Conservation (phyloP, 2,113 vertebrate species). For the Tetrao urogallus region DNA sequence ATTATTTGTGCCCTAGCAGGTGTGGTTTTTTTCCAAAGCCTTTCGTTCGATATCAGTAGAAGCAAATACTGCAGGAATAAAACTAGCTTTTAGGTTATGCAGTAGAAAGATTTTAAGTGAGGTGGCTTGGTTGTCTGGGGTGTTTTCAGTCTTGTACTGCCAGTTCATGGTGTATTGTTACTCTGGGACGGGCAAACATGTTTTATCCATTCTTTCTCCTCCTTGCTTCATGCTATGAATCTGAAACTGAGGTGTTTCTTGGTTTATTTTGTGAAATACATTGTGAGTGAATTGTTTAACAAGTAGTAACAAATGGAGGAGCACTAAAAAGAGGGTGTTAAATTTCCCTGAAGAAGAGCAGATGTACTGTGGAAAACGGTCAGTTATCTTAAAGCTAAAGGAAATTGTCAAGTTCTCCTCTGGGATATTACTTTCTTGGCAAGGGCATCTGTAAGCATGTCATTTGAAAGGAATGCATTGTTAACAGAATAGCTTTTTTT, state of each 20-base stretch:
- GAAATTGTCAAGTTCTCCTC: slow-evolving; percentile 49
- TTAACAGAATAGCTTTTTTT: neutral
- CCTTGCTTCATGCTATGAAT: neutral
- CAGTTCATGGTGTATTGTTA: neutral
- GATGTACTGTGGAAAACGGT: neutral
- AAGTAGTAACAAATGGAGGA: neutral
- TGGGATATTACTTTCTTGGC: slow-evolving; percentile 56
- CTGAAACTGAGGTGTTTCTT: neutral
- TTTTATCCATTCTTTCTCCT: neutral
- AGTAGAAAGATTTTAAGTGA: neutral
- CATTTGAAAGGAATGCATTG: slow-evolving; percentile 51
- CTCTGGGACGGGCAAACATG: neutral
- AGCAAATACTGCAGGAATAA: neutral
- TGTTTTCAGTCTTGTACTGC: neutral
- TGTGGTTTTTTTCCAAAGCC: neutral
- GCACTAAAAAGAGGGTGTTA: neutral
- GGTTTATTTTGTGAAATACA: neutral
- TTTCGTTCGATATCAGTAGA: neutral
- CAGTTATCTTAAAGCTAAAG: slow-evolving; percentile 47
- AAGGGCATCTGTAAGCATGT: slow-evolving; percentile 43
- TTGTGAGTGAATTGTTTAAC: neutral
- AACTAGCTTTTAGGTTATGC: neutral
- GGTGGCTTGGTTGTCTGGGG: neutral
- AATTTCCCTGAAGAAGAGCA: slow-evolving; percentile 2
- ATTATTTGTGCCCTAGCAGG: neutral